Conservation (phyloP, 2,113 vertebrate genomes). For the Apodemus speciosus region DNA sequence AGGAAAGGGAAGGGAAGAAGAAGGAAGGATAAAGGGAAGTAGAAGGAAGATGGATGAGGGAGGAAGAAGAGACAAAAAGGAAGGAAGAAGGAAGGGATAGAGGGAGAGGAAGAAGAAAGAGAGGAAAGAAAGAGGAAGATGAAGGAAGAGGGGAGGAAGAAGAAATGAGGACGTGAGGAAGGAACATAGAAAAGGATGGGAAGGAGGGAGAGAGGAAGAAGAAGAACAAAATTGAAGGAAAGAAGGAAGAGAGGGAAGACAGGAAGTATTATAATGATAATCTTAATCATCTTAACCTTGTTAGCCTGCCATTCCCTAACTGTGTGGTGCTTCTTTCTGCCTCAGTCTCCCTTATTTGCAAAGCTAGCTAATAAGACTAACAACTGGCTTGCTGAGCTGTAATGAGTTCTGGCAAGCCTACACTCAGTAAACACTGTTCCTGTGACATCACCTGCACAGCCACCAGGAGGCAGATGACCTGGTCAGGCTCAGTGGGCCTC, state of each 20-base stretch:
- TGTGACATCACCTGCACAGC: neutral
- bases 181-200: neutral
- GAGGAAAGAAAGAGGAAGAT: no score
- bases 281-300: neutral
- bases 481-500: neutral
- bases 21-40: neutral
- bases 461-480: neutral
- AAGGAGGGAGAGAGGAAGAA: neutral
- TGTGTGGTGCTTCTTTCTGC: neutral
- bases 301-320: conserved; percentile 5
- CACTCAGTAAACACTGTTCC: neutral
- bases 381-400: neutral
- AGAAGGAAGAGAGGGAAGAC: neutral
- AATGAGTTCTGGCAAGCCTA: neutral
- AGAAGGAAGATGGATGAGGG: no score
- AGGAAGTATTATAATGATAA: neutral
- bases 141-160: no score
- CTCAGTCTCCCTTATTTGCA: conserved; percentile 41
- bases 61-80: no score
- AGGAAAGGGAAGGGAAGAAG: neutral
- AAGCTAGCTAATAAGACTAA: conserved; percentile 16
- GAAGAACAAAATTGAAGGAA: neutral
- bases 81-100: no score
- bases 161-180: no score
- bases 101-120: no score